Conservation (phyloP, 2,113 vertebrate genomes). For the Cavia aperea region DNA sequence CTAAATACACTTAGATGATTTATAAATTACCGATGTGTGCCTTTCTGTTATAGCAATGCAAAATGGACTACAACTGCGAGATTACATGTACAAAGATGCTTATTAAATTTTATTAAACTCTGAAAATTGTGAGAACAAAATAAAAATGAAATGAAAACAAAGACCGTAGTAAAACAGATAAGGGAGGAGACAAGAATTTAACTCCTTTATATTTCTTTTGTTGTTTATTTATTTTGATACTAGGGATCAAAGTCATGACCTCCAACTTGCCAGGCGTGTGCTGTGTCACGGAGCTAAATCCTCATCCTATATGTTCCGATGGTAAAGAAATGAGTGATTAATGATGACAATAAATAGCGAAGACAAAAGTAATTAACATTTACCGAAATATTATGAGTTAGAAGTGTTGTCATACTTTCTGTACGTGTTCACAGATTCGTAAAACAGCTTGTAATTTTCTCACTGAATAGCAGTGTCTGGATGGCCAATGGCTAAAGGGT, state of each 20-base stretch:
- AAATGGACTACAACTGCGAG: background rate
- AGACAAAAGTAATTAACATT: background rate
- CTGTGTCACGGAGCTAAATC: too few species aligned
- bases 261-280: too few species aligned
- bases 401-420: background rate
- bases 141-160: background rate
- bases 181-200: background rate
- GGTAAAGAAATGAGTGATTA: background rate
- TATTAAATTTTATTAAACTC: background rate
- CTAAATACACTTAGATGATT: background rate
- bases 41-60: background rate
- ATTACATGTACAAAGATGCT: background rate
- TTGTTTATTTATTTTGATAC: too few species aligned
- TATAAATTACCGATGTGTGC: background rate
- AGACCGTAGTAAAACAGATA: background rate
- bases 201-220: background rate
- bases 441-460: background rate
- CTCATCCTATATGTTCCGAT: background rate
- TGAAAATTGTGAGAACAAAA: background rate
- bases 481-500: background rate
- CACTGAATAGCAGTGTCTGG: background rate
- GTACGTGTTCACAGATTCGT: background rate
- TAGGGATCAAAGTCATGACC: too few species aligned
- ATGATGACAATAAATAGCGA: background rate
- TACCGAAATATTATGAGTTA: background rate